Percentiles rank a stretch among this genome's conserved stretches.
These are phyloP conservation scores for Trachops cirrhosus DNA, from an alignment of 2,797 vertebrate genomes.

Conservation along the genomic window DNA sequence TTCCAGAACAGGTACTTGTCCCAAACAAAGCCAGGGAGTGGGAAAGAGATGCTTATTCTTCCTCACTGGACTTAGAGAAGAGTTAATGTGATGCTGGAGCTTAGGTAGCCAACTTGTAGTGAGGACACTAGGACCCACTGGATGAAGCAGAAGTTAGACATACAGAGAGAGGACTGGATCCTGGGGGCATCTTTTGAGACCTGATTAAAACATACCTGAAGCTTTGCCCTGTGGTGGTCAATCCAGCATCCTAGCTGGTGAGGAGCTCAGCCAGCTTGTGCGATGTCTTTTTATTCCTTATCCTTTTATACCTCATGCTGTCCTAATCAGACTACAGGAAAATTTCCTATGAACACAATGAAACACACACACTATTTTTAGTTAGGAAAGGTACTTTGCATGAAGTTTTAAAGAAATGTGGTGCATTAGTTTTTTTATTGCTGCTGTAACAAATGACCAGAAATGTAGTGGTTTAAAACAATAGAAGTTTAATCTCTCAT, in stretches of 20 bases:
- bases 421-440: not conserved
- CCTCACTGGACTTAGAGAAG: not conserved
- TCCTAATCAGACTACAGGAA: not conserved
- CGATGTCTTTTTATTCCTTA: not conserved
- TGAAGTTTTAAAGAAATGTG: not conserved
- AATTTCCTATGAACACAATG: not conserved
- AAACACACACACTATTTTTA: not conserved
- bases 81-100: not conserved
- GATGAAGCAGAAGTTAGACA: not conserved
- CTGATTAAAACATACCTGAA: not conserved
- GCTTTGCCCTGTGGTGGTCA: not conserved
- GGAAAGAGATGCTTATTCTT: not conserved
- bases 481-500: not conserved
- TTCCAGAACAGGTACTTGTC: not conserved
- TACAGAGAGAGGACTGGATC: not conserved
- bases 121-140: not conserved
- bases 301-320: not conserved
- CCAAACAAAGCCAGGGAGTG: not conserved
- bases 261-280: not conserved
- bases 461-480: not conserved
- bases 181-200: not conserved
- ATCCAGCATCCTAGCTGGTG: not conserved
- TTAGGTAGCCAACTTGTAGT: not conserved
- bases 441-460: not conserved
- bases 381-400: not conserved